Conservation (phyloP, 2,113 vertebrate genomes). For the Tachysurus vachellii region DNA sequence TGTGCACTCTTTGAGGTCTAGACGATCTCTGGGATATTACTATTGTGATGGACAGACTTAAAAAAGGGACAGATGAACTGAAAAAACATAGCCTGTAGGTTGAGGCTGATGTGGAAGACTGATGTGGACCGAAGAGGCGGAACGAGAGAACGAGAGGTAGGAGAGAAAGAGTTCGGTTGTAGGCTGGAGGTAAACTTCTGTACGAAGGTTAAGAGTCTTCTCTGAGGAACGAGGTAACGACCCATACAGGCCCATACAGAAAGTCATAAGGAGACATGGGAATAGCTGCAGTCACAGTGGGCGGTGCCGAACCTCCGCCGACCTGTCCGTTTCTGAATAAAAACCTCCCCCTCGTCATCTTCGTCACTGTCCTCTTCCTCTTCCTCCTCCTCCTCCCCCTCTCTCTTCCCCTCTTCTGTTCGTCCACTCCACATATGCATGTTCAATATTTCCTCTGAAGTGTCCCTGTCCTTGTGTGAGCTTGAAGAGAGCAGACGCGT, state of each 20-base stretch:
- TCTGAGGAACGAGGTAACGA: slow-evolving; percentile 10
- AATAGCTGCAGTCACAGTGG: slow-evolving; percentile 52
- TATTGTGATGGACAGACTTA: not conserved
- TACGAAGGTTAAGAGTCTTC: slow-evolving; percentile 11
- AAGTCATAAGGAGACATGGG: slow-evolving; percentile 48
- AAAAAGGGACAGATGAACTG: not conserved
- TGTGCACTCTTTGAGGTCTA: slow-evolving; percentile 53
- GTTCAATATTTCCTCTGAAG: slow-evolving; percentile 29
- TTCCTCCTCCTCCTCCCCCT: slow-evolving; percentile 44
- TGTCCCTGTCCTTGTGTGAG: slow-evolving; percentile 3
- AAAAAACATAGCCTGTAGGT: slow-evolving; percentile 19
- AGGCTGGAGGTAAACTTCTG: slow-evolving; percentile 32
- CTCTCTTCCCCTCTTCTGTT: slow-evolving; percentile 28
- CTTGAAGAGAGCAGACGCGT: slow-evolving; percentile 28
- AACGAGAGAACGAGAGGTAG: slow-evolving; percentile 26
- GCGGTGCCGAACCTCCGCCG: slow-evolving; percentile 33
- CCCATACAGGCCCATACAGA: not conserved
- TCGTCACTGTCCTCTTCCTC: slow-evolving; percentile 35
- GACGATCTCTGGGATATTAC: slow-evolving; percentile 37
- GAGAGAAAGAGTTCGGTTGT: slow-evolving; percentile 34
- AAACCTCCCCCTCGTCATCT: slow-evolving; percentile 39
- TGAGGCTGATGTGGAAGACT: slow-evolving; percentile 22
- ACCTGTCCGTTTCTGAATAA: slow-evolving; percentile 29
- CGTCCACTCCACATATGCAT: slow-evolving; percentile 21
- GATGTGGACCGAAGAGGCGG: slow-evolving; percentile 20